Evolutionary conservation across 2,797 vertebrate species (phyloP), one percentile per base, ranked within the genome.

Genomic region (Denticeps clupeoides): DNA sequence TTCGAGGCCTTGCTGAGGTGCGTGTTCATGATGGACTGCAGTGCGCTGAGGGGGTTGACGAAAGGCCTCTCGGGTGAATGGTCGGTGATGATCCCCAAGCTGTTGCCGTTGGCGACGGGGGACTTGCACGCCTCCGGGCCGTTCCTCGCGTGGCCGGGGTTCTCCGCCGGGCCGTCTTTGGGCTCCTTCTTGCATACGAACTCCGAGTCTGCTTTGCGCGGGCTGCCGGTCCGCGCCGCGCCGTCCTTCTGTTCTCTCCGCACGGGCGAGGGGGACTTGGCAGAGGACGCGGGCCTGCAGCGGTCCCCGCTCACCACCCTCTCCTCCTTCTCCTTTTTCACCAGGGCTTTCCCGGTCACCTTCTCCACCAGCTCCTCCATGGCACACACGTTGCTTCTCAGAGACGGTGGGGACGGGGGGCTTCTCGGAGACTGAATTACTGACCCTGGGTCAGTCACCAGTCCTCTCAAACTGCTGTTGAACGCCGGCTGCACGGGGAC

Each of bases 341-440:
- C 57, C 0, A 57, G 75, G 55, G 79, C 86, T 77, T 90, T 97
- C 51, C 91, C 89, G 0, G 91, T 93, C 50, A 98, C 90, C 64
- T 98, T 98, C 77, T 94, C 93, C 47, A 98, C 93, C 1, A 98
- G 70, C 57, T 98, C 93, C 56, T 98, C 94, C 94, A 97, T 98
- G 33, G 94, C 94, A 5, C 89, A 83, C 5, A 98, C 91, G 1
- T 98, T 97, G 75, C 86, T 98, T 75, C 85, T 93, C 70, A 89
- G 90, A 64, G 82, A 89, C 1, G 86, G 90, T 0, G 94, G 90
- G 3, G 83, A 65, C 15, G 93, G 89, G 28, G 93, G 83, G 63
- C 79, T 91, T 21, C 85, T 87, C 1, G 93, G 91, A 22, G 92
- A 88, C 75, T 89, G 90, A 47, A 96, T 85, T 12, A 71, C 44